Evolutionary conservation across 30 jellyfish, hydroid and myxozoan species (phyloP).

Genomic region (Haliclystus octoradiatus): DNA sequence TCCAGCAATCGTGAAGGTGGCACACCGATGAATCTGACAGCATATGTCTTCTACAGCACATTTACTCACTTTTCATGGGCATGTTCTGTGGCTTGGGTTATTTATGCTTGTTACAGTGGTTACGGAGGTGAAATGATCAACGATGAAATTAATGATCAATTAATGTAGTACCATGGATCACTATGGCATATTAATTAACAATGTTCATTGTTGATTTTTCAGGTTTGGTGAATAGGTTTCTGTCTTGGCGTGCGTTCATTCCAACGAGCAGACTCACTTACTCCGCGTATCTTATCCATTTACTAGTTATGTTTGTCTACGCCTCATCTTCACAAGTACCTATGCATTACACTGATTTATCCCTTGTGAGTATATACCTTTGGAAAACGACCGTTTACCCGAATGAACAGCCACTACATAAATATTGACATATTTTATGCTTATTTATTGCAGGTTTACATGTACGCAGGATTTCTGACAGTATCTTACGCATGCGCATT

Average conservation of each 20-base stretch:
- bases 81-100: conserved; percentile 71
- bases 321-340: conserved; percentile 18
- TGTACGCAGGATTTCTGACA: conserved; percentile 28
- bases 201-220: not conserved
- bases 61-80: conserved; percentile 54
- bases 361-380: conserved; percentile 22
- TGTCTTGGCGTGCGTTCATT: conserved; percentile 72
- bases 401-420: no score
- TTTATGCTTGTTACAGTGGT: conserved; percentile 62
- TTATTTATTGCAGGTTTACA: conserved; percentile 63
- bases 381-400: no score
- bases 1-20: conserved; percentile 26
- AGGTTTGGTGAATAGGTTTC: conserved; percentile 53
- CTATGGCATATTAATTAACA: no score
- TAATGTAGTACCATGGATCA: no score
- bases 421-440: no score
- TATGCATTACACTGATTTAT: conserved; percentile 34
- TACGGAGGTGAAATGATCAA: conserved; percentile 80
- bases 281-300: conserved; percentile 73
- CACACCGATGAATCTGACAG: conserved; percentile 25
- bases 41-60: conserved; percentile 41
- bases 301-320: conserved; percentile 28
- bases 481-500: conserved; percentile 69
- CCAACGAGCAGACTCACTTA: conserved; percentile 79
- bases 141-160: no score